phyloP scores from a whole-genome alignment of 2,888 invertebrate species.

The Pollenia griseotomentosa region DNA sequence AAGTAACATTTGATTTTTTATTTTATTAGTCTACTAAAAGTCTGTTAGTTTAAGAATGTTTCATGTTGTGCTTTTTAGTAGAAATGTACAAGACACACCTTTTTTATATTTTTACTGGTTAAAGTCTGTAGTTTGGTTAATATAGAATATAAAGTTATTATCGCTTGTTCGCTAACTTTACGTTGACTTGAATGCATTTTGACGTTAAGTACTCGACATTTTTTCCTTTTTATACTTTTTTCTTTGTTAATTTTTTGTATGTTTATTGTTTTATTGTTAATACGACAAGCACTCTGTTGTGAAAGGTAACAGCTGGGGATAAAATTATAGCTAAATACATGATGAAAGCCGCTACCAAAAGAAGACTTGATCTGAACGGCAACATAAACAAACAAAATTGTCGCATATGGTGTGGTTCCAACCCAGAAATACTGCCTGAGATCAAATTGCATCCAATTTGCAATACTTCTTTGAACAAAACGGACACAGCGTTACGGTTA shows the following conservation, averaged over 20 bases:
- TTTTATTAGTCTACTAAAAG: conserved; percentile 38
- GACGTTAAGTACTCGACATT: conserved; percentile 52
- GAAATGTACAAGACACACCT: neutral
- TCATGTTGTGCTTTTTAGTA: neutral
- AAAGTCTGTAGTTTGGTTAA: conserved; percentile 4
- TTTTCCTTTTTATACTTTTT: neutral
- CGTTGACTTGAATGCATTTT: conserved; percentile 41
- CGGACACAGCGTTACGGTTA: no score
- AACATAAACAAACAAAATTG: no score
- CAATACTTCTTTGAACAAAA: no score
- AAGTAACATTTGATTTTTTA: neutral
- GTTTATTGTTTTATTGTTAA: conserved; percentile 4
- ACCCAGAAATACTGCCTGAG: no score
- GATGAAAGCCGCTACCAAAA: no score
- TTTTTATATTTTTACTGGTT: conserved; percentile 9
- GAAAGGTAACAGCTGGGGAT: neutral
- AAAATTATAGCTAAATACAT: neutral
- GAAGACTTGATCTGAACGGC: no score
- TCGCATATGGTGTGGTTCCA: no score
- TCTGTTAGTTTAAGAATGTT: neutral
- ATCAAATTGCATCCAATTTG: no score
- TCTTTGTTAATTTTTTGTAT: neutral
- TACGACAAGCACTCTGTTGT: conserved; percentile 23
- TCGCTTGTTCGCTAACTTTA: conserved; percentile 15
- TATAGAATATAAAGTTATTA: neutral